Base-by-base conservation (phyloP, 2,888 invertebrate species). In the Pseudolycoriella hygida region DNA sequence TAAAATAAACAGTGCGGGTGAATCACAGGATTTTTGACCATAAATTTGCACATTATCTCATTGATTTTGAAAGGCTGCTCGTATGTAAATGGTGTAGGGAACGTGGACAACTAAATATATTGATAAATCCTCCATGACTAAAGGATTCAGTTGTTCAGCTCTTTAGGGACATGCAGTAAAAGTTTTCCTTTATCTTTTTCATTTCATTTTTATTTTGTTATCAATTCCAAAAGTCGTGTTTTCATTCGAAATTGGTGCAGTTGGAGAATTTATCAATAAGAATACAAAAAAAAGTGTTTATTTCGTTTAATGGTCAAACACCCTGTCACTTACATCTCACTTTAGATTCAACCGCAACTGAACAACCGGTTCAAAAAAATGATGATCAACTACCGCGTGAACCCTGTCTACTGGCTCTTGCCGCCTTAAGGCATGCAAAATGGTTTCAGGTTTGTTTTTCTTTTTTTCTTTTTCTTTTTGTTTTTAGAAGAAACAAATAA, bases 351-450 rank as follows among this genome's bases (percentile, higher is more conserved):
- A 70, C 72, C 67, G 70, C 70, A 68, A 71, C 72, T 68, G 71
- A 76, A 77, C 76, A 80, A 47, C 41, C 49, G 43, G 53, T 54
- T 43, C 52, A 53, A 49, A 54, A 71, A 68, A 69, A 70, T 66
- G 74, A 80, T 73, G 94, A 94, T 75, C 84, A 90, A 70, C 85
- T 97, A 74, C 89, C 93, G 80, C 89, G 90, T 77, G 88, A 90
- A 77, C 93, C 93, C 77, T 97, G 97, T 82, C 86, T 98, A 77
- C 86, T 93, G 80, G 96, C 97, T 76, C 85, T 98, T 76, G 96
- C 97, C 75, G 90, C 92, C 73, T 85, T 98, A 73, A 89, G 98
- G 76, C 96, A 94, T 82, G 92, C 96, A 77, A 98, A 98, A 80
- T 98, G 97, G 96, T 98, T 97, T 85, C 96, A 97, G 90, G 93